These are phyloP conservation scores for Ametastegia equiseti DNA, from an alignment of 2,888 invertebrate species.

Conservation along the genomic window DNA sequence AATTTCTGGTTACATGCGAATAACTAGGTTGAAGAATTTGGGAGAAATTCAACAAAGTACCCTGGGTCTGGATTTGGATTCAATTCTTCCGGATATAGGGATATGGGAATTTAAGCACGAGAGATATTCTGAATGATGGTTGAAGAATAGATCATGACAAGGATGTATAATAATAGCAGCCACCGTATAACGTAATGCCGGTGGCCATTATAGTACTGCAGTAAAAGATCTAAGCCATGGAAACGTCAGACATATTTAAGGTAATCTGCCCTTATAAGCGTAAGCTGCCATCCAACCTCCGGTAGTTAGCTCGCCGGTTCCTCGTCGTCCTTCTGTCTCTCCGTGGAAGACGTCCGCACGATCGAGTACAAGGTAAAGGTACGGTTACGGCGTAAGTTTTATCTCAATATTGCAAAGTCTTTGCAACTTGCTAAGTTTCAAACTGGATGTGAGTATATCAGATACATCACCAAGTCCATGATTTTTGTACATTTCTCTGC, in stretches of 20 bases:
- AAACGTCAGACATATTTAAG: conserved; percentile 47
- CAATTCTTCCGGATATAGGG: neutral
- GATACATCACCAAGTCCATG: neutral
- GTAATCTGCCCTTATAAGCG: conserved; percentile 52
- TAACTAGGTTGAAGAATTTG: neutral
- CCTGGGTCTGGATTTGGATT: neutral
- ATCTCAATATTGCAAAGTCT: neutral
- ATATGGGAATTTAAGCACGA: neutral
- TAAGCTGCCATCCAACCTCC: conserved; percentile 48
- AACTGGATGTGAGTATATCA: neutral
- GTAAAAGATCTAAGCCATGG: conserved; percentile 47
- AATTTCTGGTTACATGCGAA: neutral
- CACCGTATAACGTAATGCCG: conserved; percentile 32
- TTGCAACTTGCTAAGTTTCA: neutral
- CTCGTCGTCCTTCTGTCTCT: conserved; percentile 48
- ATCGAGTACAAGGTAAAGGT: conserved; percentile 26
- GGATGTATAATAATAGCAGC: conserved; percentile 35
- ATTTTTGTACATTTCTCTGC: neutral
- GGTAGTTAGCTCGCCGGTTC: conserved; percentile 49
- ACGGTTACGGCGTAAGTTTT: conserved; percentile 35
- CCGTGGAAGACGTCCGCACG: conserved; percentile 31
- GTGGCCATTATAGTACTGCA: conserved; percentile 39
- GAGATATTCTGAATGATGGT: conserved; percentile 18
- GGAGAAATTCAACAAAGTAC: neutral
- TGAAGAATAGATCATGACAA: conserved; percentile 42